These are phyloP conservation scores for Cyrtonyx montezumae DNA, from an alignment of 2,113 vertebrate genomes.

Conservation along the genomic window DNA sequence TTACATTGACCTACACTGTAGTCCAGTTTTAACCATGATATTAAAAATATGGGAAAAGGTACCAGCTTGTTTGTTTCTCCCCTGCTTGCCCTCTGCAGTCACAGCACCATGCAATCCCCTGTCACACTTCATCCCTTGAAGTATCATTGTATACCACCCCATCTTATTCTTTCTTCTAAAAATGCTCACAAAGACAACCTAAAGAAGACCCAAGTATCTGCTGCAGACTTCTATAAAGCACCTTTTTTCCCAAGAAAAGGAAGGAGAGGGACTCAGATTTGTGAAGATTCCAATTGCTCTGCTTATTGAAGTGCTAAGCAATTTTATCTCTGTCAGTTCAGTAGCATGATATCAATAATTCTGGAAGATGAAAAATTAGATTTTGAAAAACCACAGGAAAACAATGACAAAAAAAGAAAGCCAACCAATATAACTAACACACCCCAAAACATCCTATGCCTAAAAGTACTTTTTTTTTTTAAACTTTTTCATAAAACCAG, in stretches of 20 bases:
- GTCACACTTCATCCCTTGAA: background rate
- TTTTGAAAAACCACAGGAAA: background rate
- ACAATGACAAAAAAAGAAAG: background rate
- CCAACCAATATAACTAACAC: background rate
- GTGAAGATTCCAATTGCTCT: background rate
- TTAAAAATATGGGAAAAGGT: background rate
- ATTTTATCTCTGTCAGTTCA: background rate
- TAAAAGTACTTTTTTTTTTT: background rate
- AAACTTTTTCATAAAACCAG: background rate
- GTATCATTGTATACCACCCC: background rate
- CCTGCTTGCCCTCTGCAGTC: background rate
- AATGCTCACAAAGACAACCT: background rate
- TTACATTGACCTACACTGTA: background rate
- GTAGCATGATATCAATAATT: background rate
- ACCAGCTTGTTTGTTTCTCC: background rate
- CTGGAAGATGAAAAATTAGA: background rate
- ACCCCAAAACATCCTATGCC: background rate
- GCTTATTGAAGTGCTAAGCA: background rate
- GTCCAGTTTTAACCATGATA: background rate
- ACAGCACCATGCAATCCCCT: background rate
- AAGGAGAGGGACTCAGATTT: background rate
- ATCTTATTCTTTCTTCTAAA: background rate
- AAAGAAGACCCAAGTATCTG: fast-evolving
- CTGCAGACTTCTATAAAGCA: background rate
- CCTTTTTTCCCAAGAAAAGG: background rate